Base-by-base conservation (phyloP, 1,140 invertebrate genomes). In the Drosophila erecta region DNA sequence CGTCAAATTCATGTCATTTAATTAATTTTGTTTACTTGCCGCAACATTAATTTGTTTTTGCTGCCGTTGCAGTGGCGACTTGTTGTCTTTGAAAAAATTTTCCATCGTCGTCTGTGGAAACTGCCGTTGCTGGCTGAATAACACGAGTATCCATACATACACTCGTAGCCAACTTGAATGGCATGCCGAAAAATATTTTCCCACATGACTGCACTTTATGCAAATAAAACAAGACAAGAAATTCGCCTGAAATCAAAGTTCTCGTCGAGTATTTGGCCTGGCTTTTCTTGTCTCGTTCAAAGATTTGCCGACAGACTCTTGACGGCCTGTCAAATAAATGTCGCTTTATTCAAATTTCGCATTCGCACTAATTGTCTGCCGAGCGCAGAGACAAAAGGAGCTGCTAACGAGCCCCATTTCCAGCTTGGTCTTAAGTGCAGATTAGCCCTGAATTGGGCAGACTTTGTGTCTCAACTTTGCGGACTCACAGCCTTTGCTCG, bases 1-100 rank as follows among this genome's bases (percentile, higher is more conserved):
- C 87, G 89, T 89, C 89, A 90, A 91, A 91, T 89, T 84, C 87
- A 83, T 90, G 87, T 90, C 84, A 89, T 90, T 91, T 90, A 90
- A 90, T 90, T 90, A 90, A 90, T 90, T 90, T 90, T 90, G 76
- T 90, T 90, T 90, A 90, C 78, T 90, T 90, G 79, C 78, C 75
- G 66, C 72, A 86, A 79, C 80, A 69, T 76, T 74, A 81, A 90
- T 90, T 84, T 89, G 80, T 81, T 86, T 84, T 49, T 77, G 56
- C 77, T 79, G 61, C 55, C 56, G 66, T 76, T 61, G 57, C 57
- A 64, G 51, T 62, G 83, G 76, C 79, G 72, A 83, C 84, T 89
- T 59, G 84, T 84, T 89, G 83, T 89, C 79, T 85, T 85, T 85
- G 81, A 87, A 77, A 84, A 89, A 86, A 87, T 83, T 86, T 86